These are phyloP conservation scores for Pangasius mekongensis DNA, from an alignment of 2,797 vertebrate species.

Conservation along the genomic window DNA sequence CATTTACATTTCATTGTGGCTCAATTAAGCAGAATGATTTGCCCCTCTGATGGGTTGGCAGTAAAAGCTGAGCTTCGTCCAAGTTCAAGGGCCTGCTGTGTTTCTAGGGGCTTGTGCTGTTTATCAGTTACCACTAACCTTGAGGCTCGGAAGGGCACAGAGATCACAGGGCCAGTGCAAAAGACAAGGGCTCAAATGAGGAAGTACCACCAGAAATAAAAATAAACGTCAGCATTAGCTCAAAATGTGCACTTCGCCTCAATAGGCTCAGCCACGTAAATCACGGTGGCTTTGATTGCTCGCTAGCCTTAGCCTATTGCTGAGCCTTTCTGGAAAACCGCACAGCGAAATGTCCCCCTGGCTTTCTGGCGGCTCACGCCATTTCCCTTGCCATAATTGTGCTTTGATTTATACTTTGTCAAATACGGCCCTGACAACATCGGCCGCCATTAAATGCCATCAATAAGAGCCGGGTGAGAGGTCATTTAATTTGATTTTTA, in stretches of 20 bases:
- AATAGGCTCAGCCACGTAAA: constrained; percentile 68
- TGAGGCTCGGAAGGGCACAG: constrained; percentile 56
- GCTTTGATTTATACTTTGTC: constrained; percentile 80
- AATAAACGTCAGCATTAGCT: constrained; percentile 59
- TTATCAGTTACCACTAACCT: constrained; percentile 76
- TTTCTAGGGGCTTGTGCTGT: constrained; percentile 66
- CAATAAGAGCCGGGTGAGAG: constrained; percentile 81
- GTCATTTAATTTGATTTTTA: constrained; percentile 85
- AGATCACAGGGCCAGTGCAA: constrained; percentile 17
- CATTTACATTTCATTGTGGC: constrained; percentile 77
- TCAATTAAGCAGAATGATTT: constrained; percentile 77
- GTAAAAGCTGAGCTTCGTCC: constrained; percentile 61
- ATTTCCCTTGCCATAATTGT: constrained; percentile 77
- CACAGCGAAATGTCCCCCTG: constrained; percentile 58
- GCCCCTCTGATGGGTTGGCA: constrained; percentile 67
- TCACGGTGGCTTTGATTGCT: constrained; percentile 66
- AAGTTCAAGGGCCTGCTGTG: constrained; percentile 70
- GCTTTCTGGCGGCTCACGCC: constrained; percentile 34
- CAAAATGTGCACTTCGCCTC: constrained; percentile 66
- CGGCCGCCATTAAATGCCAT: constrained; percentile 78
- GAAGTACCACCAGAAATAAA: constrained; percentile 49
- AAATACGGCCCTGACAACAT: constrained; percentile 76
- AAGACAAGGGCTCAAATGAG: constrained; percentile 61
- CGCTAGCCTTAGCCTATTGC: constrained; percentile 23
- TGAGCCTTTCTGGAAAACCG: constrained; percentile 56